phyloP scores from a whole-genome alignment of 2,888 invertebrate genomes.

The Pogonocherus hispidulus region DNA sequence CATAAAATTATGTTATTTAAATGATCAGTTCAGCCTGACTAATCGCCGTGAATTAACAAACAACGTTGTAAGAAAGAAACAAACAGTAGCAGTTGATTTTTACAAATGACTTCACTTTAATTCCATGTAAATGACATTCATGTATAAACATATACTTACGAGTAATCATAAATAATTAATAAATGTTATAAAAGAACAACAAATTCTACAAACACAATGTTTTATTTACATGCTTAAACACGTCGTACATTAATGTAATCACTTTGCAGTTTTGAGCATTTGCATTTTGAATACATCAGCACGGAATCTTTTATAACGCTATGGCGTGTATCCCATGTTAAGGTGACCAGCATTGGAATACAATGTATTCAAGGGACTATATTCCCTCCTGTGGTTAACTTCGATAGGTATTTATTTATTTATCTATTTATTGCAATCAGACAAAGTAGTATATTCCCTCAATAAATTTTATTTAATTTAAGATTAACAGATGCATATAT shows the following conservation, averaged over 20 bases:
- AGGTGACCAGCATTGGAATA: not conserved
- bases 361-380: no score
- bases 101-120: conserved; percentile 53
- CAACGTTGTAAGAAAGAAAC: conserved; percentile 30
- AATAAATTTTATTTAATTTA: no score
- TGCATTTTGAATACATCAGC: conserved; percentile 15
- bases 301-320: conserved; percentile 1
- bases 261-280: conserved; percentile 15
- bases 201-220: conserved; percentile 27
- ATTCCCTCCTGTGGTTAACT: no score
- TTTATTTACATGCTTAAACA: conserved; percentile 27
- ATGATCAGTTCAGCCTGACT: conserved; percentile 43
- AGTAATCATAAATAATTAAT: conserved; percentile 56
- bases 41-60: conserved; percentile 47
- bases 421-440: no score
- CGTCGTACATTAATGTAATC: conserved; percentile 27
- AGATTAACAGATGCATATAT: no score
- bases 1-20: conserved; percentile 43
- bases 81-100: conserved; percentile 50
- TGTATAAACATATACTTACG: conserved; percentile 47
- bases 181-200: conserved; percentile 36
- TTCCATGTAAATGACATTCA: conserved; percentile 52
- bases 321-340: not conserved
- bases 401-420: no score
- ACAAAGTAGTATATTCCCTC: no score